A percentile compares a stretch with the other conserved stretches of the same genome.
phyloP scores from a whole-genome alignment of 2,888 invertebrate genomes.

The Ectemnius lituratus region DNA sequence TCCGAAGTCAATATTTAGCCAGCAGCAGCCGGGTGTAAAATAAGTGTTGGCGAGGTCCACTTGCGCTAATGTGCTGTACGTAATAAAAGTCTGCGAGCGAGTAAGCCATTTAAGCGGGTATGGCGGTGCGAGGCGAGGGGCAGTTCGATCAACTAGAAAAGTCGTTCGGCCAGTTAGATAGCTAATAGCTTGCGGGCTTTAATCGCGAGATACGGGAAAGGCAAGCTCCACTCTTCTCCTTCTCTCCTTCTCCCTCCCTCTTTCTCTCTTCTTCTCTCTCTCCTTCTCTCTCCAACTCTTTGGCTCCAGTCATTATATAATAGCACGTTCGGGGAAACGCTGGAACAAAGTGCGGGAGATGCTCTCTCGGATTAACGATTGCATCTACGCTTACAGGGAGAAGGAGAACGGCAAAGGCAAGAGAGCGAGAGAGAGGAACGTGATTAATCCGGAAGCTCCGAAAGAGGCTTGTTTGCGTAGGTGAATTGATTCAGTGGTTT shows the following conservation, averaged over 20 bases:
- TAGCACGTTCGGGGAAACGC: conserved; percentile 36
- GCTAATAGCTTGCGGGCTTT: conserved; percentile 47
- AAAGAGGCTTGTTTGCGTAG: conserved; percentile 48
- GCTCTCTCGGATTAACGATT: conserved; percentile 48
- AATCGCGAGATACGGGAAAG: conserved; percentile 18
- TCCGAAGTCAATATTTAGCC: too few species aligned
- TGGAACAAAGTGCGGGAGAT: conserved; percentile 47
- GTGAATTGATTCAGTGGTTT: conserved; percentile 41
- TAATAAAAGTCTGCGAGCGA: too few species aligned
- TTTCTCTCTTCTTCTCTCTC: too few species aligned
- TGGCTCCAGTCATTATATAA: conserved; percentile 2
- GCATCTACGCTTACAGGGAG: conserved; percentile 47
- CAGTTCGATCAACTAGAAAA: background rate
- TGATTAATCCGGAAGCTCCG: too few species aligned
- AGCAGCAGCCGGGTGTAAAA: too few species aligned
- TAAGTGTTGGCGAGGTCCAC: too few species aligned
- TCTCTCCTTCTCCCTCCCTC: too few species aligned
- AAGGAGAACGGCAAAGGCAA: background rate
- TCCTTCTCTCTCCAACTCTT: too few species aligned
- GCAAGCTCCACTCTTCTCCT: conserved; percentile 7
- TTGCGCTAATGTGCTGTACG: too few species aligned
- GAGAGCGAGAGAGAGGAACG: conserved; percentile 33
- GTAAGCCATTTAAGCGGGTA: too few species aligned
- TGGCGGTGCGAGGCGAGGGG: background rate
- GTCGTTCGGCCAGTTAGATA: conserved; percentile 30